Conservation (phyloP, 2,888 invertebrate genomes). For the Cephus runcator region DNA sequence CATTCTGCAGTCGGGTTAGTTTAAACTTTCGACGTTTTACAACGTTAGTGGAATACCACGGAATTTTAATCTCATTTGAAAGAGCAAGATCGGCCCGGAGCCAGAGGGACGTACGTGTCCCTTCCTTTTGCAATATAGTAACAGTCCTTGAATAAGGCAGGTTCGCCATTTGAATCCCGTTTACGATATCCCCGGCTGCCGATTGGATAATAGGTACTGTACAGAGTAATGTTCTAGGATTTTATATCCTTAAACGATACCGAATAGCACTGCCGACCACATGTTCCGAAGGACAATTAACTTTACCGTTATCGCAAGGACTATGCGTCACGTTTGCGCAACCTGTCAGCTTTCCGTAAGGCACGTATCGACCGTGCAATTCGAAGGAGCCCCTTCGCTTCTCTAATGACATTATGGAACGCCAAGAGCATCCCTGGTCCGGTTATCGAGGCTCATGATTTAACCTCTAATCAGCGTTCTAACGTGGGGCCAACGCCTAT, state of each 20-base stretch:
- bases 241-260: not conserved
- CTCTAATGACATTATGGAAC: not conserved
- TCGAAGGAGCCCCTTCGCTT: not conserved
- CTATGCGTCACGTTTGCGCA: not conserved
- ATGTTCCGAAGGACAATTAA: not conserved
- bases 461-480: not conserved
- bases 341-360: not conserved
- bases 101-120: not conserved
- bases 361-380: not conserved
- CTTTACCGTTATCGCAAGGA: not conserved
- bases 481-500: not conserved
- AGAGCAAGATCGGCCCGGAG: not conserved
- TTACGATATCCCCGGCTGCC: not conserved
- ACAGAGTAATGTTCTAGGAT: not conserved
- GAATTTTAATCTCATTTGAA: slow-evolving; percentile 36
- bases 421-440: not conserved
- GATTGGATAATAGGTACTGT: not conserved
- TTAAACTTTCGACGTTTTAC: slow-evolving; percentile 5
- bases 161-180: not conserved
- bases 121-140: not conserved
- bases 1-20: not conserved
- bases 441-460: not conserved
- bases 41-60: slow-evolving; percentile 25
- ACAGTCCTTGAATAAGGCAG: not conserved
- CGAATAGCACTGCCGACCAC: not conserved